These are phyloP conservation scores for Macrochelys suwanniensis DNA, from an alignment of 2,797 vertebrate genomes.

Conservation along the genomic window DNA sequence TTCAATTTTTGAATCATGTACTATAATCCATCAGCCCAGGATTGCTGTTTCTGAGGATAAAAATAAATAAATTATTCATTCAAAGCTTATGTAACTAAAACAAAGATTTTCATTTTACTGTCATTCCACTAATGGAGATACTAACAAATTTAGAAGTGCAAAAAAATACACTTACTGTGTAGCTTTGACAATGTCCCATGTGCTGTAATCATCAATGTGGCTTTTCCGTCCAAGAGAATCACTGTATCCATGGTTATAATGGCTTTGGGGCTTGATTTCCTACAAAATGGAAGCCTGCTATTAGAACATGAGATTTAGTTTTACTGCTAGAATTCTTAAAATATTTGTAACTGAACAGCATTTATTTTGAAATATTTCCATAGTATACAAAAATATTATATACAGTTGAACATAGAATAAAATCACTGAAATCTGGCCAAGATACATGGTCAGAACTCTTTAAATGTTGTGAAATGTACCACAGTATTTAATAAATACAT, in stretches of 20 bases:
- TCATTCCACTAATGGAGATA: not conserved
- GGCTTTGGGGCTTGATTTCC: slow-evolving; percentile 97
- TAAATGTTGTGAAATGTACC: not conserved
- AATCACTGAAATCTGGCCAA: not conserved
- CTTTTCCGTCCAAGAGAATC: slow-evolving; percentile 93
- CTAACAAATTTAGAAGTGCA: not conserved
- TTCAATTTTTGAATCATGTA: not conserved
- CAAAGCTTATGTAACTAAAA: not conserved
- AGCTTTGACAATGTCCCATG: slow-evolving; percentile 99
- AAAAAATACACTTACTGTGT: slow-evolving; percentile 91
- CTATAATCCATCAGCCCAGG: not conserved
- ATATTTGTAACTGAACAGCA: not conserved
- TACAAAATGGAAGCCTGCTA: slow-evolving; percentile 70
- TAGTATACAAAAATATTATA: not conserved
- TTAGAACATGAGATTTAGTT: slow-evolving; percentile 18
- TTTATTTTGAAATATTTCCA: not conserved
- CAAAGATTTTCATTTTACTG: not conserved
- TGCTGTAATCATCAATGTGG: slow-evolving; percentile 98
- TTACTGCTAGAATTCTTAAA: not conserved
- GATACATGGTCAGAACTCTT: not conserved
- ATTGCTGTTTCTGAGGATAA: not conserved
- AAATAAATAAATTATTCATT: not conserved
- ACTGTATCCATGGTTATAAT: slow-evolving; percentile 96
- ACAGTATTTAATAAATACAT: fast-evolving
- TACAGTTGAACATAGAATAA: not conserved